A percentile compares a stretch with the other conserved stretches of the same genome.
phyloP scores from a whole-genome alignment of 2,113 vertebrate species.

The Fregetta grallaria region DNA sequence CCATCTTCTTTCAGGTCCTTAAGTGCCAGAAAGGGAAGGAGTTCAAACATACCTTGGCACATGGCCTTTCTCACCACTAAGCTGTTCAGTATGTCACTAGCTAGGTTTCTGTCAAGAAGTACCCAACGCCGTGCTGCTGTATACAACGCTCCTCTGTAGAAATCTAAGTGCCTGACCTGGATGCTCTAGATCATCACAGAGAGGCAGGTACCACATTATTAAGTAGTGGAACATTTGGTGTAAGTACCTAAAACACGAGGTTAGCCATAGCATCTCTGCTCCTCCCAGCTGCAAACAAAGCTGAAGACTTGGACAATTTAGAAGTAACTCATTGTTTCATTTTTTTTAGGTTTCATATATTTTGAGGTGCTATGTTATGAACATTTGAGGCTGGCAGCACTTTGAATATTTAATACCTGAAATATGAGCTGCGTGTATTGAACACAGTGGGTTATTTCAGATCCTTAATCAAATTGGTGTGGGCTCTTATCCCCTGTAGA shows the following conservation, averaged over 20 bases:
- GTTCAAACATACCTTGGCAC: not conserved
- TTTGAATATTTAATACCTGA: not conserved
- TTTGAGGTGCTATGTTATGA: not conserved
- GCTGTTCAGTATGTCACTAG: not conserved
- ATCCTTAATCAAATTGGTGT: not conserved
- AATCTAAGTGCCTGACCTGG: not conserved
- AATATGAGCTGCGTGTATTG: not conserved
- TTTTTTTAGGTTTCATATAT: not conserved
- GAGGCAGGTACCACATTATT: not conserved
- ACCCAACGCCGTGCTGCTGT: not conserved
- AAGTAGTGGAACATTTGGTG: accelerated
- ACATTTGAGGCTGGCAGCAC: not conserved
- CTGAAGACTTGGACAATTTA: not conserved
- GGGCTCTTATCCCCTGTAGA: not conserved
- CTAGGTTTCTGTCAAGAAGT: not conserved
- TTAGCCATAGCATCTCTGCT: not conserved
- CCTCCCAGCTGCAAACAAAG: not conserved
- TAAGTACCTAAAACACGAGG: not conserved
- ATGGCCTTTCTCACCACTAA: not conserved
- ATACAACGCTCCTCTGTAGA: not conserved
- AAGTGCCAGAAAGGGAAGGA: not conserved
- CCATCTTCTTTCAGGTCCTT: not conserved
- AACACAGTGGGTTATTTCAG: not conserved
- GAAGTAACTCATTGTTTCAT: not conserved
- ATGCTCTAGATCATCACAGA: not conserved